Evolutionary conservation across 2,797 vertebrate genomes (phyloP).

Genomic region (Mareca strepera): DNA sequence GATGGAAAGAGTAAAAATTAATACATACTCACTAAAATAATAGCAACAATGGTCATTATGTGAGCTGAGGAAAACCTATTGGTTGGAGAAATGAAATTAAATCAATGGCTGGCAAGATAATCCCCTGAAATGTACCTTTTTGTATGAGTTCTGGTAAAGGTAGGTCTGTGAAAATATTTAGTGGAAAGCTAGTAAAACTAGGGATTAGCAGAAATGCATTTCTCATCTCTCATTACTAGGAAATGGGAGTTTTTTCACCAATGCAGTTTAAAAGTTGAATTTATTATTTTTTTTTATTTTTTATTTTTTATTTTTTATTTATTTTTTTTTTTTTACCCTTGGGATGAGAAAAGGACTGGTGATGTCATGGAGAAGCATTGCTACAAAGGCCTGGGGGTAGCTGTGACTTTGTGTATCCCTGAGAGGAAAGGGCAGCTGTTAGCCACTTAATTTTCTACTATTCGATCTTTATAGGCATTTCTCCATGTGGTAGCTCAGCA

Average conservation of each 20-base stretch:
- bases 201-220: neutral
- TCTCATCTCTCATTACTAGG: neutral
- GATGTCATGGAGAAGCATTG: neutral
- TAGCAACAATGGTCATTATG: neutral
- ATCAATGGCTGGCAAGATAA: neutral
- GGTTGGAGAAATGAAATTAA: neutral
- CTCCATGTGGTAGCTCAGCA: neutral
- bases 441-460: neutral
- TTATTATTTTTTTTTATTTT: too few relatives aligned
- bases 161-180: neutral
- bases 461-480: neutral
- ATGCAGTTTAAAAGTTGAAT: neutral
- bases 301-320: neutral
- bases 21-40: neutral
- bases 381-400: neutral
- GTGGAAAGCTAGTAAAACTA: neutral
- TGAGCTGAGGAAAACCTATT: neutral
- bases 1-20: neutral
- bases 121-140: neutral
- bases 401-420: neutral
- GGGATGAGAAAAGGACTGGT: neutral
- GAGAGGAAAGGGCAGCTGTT: neutral
- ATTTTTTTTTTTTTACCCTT: neutral
- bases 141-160: neutral
- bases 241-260: neutral